These are phyloP conservation scores for Brachionus calyciflorus DNA, from an alignment of 1,140 invertebrate species.

Conservation along the genomic window DNA sequence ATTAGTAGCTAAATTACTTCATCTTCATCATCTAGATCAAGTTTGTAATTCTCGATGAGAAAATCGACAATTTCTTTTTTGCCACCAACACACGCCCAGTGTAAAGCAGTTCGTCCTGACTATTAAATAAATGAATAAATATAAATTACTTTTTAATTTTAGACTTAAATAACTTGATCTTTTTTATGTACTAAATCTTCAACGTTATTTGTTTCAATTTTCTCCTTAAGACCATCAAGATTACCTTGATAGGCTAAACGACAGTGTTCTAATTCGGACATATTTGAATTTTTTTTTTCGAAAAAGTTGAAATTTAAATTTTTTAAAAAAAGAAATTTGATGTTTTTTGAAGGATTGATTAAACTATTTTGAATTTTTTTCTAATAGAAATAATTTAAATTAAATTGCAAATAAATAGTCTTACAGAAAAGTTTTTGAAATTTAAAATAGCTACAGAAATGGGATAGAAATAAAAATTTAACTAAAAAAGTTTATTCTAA, in stretches of 20 bases:
- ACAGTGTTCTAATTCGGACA: conserved; percentile 41
- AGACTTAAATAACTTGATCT: neutral
- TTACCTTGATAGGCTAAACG: conserved; percentile 23
- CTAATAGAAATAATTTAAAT: too few species aligned
- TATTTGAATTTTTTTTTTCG: conserved; percentile 5
- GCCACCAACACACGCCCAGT: conserved; percentile 43
- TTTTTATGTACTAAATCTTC: conserved; percentile 24
- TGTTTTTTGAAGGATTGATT: too few species aligned
- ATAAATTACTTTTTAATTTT: neutral
- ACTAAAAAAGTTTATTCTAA: too few species aligned
- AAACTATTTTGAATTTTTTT: too few species aligned
- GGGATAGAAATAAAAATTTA: too few species aligned
- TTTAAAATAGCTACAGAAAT: too few species aligned
- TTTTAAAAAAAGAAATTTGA: too few species aligned
- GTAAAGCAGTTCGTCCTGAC: conserved; percentile 39
- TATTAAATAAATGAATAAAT: neutral
- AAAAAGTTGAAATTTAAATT: too few species aligned
- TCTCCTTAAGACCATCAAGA: neutral
- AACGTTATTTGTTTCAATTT: conserved; percentile 2
- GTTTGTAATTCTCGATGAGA: conserved; percentile 1
- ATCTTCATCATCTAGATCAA: conserved; percentile 23
- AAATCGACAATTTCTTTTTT: conserved; percentile 40
- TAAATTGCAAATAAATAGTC: too few species aligned
- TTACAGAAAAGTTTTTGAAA: too few species aligned
- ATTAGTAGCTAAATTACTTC: neutral